Conservation (phyloP, 1,140 invertebrate species). For the Drosophila pseudoananassae region DNA sequence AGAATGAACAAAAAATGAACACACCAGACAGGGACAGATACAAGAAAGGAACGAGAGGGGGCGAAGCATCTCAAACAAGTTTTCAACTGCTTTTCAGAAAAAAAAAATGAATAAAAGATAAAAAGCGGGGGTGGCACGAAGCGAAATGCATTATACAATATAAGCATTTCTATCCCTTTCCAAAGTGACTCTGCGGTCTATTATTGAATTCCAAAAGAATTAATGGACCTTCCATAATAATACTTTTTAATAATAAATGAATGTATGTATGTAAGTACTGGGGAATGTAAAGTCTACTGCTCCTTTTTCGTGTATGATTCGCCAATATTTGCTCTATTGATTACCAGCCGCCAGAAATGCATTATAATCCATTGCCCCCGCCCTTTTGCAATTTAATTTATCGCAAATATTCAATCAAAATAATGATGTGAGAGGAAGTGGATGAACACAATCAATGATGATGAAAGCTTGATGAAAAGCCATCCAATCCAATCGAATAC, state of each 20-base stretch:
- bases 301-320: constrained; percentile 42
- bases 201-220: background rate
- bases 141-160: constrained; percentile 48
- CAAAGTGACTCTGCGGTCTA: constrained; percentile 24
- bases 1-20: constrained; percentile 15
- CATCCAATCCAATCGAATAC: constrained; percentile 3
- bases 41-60: constrained; percentile 20
- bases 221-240: too few species aligned
- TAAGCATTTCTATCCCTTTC: constrained; percentile 28
- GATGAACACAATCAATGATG: constrained; percentile 34
- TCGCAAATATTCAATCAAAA: constrained; percentile 83
- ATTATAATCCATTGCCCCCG: constrained; percentile 53
- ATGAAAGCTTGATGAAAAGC: constrained; percentile 15
- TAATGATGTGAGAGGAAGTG: constrained; percentile 73
- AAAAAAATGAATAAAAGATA: constrained; percentile 17
- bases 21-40: constrained; percentile 17
- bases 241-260: too few species aligned
- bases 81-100: constrained; percentile 21
- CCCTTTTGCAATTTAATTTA: constrained; percentile 81
- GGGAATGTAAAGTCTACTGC: constrained; percentile 28
- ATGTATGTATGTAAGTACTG: background rate
- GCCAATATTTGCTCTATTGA: constrained; percentile 76
- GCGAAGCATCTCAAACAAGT: constrained; percentile 41
- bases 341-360: constrained; percentile 48
- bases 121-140: constrained; percentile 22